A percentile compares a stretch with the other conserved stretches of the same genome.
Evolutionary conservation across 2,113 vertebrate species (phyloP).

Genomic region (Pelodiscus sinensis): DNA sequence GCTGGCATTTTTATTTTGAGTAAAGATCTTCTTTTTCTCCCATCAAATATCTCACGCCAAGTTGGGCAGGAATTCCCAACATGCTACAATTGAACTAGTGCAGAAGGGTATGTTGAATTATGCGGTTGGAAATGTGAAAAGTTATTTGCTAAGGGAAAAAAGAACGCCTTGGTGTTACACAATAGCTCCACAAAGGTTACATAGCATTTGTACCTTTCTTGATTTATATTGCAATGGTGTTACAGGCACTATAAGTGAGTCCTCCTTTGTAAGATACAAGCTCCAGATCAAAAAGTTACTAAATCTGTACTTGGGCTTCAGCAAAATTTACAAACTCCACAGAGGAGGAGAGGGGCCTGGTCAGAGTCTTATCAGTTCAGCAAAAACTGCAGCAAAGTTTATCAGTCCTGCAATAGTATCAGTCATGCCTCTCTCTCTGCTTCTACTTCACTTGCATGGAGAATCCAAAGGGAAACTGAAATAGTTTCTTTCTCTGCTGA

Average conservation of each 20-base stretch:
- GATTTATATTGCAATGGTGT: not conserved
- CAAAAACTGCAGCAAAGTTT: not conserved
- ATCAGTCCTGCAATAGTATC: not conserved
- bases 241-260: not conserved
- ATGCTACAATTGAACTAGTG: not conserved
- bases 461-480: not conserved
- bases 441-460: not conserved
- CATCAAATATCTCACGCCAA: not conserved
- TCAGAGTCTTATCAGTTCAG: not conserved
- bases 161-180: not conserved
- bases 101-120: not conserved
- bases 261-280: not conserved
- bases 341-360: not conserved
- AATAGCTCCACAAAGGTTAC: not conserved
- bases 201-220: not conserved
- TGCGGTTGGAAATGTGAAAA: too few species aligned
- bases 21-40: not conserved
- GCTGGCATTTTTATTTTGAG: not conserved
- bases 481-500: not conserved
- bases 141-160: not conserved
- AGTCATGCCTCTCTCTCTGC: not conserved
- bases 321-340: not conserved
- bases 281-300: not conserved
- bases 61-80: not conserved
- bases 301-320: not conserved